A percentile compares a stretch with the other conserved stretches of the same genome.
Evolutionary conservation across 2,888 invertebrate species (phyloP).

Genomic region (Melieria crassipennis): DNA sequence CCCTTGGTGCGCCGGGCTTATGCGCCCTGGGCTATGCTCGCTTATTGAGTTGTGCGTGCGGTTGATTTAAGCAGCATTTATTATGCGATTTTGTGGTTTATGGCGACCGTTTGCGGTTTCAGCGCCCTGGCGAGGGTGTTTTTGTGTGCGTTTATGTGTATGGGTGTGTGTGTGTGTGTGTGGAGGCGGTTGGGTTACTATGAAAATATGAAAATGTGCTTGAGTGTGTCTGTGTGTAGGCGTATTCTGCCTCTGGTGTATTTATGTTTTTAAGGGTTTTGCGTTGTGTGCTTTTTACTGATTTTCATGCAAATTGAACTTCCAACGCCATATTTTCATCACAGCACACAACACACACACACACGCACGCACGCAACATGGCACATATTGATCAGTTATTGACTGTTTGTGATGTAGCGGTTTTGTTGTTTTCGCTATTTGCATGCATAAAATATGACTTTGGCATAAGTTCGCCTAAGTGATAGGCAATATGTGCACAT

Average conservation of each 20-base stretch:
- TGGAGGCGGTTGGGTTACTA: slow-evolving; percentile 1
- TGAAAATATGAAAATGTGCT: slow-evolving; percentile 7
- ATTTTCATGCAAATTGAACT: slow-evolving; percentile 42
- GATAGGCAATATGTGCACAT: neutral
- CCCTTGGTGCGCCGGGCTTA: neutral
- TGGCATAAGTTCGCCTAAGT: neutral
- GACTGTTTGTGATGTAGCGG: neutral
- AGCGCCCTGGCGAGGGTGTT: slow-evolving; percentile 8
- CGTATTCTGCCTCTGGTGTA: too few relatives aligned
- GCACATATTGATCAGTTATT: too few relatives aligned
- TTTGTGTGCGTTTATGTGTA: neutral
- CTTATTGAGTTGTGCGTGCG: slow-evolving; percentile 31
- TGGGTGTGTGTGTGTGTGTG: slow-evolving; percentile 1
- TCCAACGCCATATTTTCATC: slow-evolving; percentile 20
- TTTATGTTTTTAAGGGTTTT: too few relatives aligned
- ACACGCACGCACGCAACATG: too few relatives aligned
- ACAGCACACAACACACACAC: slow-evolving; percentile 12
- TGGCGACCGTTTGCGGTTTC: neutral
- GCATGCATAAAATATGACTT: neutral
- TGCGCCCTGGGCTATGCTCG: slow-evolving; percentile 9
- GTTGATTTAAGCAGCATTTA: slow-evolving; percentile 33
- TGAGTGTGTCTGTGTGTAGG: neutral
- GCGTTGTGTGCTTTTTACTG: slow-evolving; percentile 7
- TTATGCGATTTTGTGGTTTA: slow-evolving; percentile 22
- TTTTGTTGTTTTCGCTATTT: slow-evolving; percentile 19